phyloP scores from a whole-genome alignment of 2,888 invertebrate species.

The Drepana falcataria region DNA sequence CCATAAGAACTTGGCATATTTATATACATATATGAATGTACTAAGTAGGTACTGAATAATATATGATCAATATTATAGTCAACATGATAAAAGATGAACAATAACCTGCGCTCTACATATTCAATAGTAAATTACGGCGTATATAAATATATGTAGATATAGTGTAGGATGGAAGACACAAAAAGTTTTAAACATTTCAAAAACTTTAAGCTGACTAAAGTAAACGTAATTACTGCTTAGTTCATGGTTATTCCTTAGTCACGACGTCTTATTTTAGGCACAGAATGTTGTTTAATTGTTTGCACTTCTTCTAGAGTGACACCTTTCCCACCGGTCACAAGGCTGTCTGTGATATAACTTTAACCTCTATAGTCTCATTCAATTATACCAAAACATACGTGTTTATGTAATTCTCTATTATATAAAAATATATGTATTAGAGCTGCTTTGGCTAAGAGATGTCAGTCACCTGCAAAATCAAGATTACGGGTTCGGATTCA shows the following conservation, averaged over 20 bases:
- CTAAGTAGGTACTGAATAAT: too few species aligned
- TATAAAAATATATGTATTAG: not conserved
- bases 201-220: not conserved
- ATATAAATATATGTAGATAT: too few species aligned
- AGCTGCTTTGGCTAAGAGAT: too few species aligned
- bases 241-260: not conserved
- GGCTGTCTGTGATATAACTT: conserved; percentile 1
- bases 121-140: too few species aligned
- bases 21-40: too few species aligned
- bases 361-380: not conserved
- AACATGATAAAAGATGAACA: too few species aligned
- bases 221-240: not conserved
- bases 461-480: too few species aligned
- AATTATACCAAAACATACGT: not conserved
- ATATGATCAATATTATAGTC: too few species aligned
- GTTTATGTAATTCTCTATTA: not conserved
- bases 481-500: too few species aligned
- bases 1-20: too few species aligned
- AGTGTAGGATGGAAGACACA: too few species aligned
- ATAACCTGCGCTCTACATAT: too few species aligned
- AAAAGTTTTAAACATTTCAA: not conserved
- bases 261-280: conserved; percentile 3
- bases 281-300: conserved; percentile 1
- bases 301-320: conserved; percentile 1
- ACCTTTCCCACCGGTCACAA: conserved; percentile 1